phyloP scores from a whole-genome alignment of 1,140 invertebrate genomes.

The Drosophila micromelanica region DNA sequence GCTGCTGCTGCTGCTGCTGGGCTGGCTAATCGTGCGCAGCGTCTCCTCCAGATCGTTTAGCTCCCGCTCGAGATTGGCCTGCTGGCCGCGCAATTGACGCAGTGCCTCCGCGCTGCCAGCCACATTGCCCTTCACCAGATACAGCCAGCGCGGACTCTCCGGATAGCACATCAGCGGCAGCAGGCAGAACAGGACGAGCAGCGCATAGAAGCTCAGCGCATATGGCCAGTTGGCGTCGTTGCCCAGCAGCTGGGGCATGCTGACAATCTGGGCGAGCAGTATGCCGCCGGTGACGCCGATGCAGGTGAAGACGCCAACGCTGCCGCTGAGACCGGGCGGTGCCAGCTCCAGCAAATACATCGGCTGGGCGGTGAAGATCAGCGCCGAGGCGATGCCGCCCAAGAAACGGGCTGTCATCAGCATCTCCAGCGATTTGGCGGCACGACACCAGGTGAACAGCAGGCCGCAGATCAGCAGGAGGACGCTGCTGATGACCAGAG shows the following conservation, averaged over 20 bases:
- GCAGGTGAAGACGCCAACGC: slow-evolving; percentile 93
- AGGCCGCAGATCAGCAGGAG: slow-evolving; percentile 84
- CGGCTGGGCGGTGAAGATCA: slow-evolving; percentile 91
- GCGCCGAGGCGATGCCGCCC: slow-evolving; percentile 88
- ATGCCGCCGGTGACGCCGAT: slow-evolving; percentile 94
- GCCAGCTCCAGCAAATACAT: slow-evolving; percentile 94
- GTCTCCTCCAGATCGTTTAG: slow-evolving; percentile 74
- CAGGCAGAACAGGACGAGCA: slow-evolving; percentile 86
- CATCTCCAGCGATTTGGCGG: slow-evolving; percentile 89
- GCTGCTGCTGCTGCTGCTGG: slow-evolving; percentile 87
- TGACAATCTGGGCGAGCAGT: slow-evolving; percentile 89
- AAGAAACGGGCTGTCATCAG: slow-evolving; percentile 89
- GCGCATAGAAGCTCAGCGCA: slow-evolving; percentile 87
- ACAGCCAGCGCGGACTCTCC: slow-evolving; percentile 94
- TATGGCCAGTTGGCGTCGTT: slow-evolving; percentile 88
- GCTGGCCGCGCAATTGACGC: slow-evolving; percentile 6
- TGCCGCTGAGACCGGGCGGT: slow-evolving; percentile 89
- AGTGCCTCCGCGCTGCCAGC: slow-evolving; percentile 85
- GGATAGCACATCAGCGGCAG: slow-evolving; percentile 88
- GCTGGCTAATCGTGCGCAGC: slow-evolving; percentile 16
- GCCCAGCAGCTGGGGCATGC: slow-evolving; percentile 83
- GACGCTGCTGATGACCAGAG: slow-evolving; percentile 2
- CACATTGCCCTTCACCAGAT: slow-evolving; percentile 87
- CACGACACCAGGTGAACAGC: slow-evolving; percentile 87
- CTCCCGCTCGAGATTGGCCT: slow-evolving; percentile 77